Evolutionary conservation across 2,888 invertebrate species (phyloP).

Genomic region (Linyphia triangularis): DNA sequence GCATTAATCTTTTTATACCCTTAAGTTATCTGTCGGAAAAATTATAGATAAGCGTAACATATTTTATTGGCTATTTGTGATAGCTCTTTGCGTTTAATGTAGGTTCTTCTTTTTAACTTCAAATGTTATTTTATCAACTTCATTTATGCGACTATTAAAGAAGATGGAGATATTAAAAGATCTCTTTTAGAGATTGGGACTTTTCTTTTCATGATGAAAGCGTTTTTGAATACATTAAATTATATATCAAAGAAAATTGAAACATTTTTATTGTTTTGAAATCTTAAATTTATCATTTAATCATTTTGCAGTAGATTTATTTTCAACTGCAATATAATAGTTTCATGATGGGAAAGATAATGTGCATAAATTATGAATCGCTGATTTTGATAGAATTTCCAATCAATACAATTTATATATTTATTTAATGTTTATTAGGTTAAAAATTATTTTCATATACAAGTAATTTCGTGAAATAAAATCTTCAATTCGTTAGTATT

Average conservation of each 20-base stretch:
- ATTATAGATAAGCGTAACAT: constrained; percentile 21
- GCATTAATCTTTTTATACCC: constrained; percentile 67
- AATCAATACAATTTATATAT: no score
- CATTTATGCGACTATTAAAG: constrained; percentile 14
- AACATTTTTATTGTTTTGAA: background rate
- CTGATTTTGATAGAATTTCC: background rate
- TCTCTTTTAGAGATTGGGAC: background rate
- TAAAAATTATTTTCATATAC: no score
- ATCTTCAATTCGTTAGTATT: no score
- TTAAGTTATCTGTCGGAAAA: constrained; percentile 49
- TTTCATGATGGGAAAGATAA: no score
- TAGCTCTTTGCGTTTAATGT: constrained; percentile 46
- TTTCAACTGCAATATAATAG: no score
- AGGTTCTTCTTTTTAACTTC: background rate
- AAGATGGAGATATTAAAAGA: constrained; percentile 30
- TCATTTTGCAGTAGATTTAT: no score
- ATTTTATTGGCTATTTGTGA: constrained; percentile 35
- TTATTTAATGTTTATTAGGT: no score
- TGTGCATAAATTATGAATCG: no score
- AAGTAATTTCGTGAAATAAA: no score
- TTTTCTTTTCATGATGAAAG: background rate
- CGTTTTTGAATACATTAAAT: background rate
- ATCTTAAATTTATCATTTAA: no score
- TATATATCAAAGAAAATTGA: background rate
- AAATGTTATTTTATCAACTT: background rate